These are phyloP conservation scores for Rhabditophanes sp. DNA, from an alignment of 2,888 invertebrate genomes.

Conservation along the genomic window DNA sequence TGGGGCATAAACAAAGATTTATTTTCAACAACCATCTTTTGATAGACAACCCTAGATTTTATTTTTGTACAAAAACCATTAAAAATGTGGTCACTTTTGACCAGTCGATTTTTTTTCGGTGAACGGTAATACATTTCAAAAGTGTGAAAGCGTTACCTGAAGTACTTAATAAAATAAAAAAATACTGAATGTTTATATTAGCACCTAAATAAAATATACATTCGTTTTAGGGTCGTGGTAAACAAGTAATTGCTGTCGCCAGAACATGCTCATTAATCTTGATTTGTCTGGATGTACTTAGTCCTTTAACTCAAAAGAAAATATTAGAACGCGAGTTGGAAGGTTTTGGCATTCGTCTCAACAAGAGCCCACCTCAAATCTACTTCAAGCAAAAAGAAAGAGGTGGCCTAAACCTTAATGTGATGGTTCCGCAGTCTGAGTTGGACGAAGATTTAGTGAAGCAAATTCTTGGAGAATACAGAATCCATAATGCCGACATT, in stretches of 20 bases:
- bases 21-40: too few species aligned
- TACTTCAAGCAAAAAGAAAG: conserved; percentile 90
- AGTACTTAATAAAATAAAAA: too few species aligned
- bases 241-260: conserved; percentile 70
- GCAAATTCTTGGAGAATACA: conserved; percentile 86
- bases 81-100: too few species aligned
- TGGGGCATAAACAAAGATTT: too few species aligned
- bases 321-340: conserved; percentile 93
- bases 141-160: too few species aligned
- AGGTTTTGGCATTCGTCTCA: conserved; percentile 83
- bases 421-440: conserved; percentile 68
- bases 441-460: conserved; percentile 83
- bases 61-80: too few species aligned
- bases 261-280: conserved; percentile 92
- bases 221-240: conserved; percentile 42
- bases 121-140: too few species aligned
- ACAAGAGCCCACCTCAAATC: conserved; percentile 92
- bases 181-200: too few species aligned
- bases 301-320: conserved; percentile 86
- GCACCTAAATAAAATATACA: too few species aligned
- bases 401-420: conserved; percentile 83
- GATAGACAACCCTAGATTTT: too few species aligned
- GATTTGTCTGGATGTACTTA: conserved; percentile 83
- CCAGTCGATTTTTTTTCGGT: too few species aligned
- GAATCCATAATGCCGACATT: conserved; percentile 95